Conservation (phyloP, 2,888 invertebrate species). For the Ethmia dodecea region DNA sequence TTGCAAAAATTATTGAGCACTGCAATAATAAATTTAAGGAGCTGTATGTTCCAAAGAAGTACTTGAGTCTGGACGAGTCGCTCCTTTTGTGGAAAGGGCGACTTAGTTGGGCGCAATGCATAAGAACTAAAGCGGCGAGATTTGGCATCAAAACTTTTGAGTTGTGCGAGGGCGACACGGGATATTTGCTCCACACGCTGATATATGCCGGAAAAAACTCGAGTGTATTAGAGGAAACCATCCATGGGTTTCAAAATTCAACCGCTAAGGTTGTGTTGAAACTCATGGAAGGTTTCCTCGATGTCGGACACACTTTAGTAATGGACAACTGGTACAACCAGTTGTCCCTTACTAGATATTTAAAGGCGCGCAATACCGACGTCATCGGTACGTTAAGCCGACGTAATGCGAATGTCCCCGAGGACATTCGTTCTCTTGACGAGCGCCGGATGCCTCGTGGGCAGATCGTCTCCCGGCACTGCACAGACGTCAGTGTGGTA, state of each 20-base stretch:
- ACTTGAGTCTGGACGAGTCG: constrained; percentile 20
- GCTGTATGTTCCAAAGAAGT: no score
- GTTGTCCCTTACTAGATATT: constrained; percentile 7
- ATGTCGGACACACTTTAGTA: constrained; percentile 13
- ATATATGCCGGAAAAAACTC: neutral
- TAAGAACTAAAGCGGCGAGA: constrained; percentile 20
- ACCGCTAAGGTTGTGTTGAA: constrained; percentile 12
- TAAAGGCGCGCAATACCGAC: constrained; percentile 16
- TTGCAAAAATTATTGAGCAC: constrained; percentile 16
- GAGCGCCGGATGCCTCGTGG: constrained; percentile 1
- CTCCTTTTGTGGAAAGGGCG: constrained; percentile 21
- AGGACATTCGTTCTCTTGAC: constrained; percentile 6
- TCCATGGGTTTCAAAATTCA: neutral
- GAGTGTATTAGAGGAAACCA: neutral
- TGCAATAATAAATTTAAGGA: constrained; percentile 17
- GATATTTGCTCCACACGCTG: constrained; percentile 10
- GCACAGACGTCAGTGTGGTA: constrained; percentile 6
- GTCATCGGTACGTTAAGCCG: constrained; percentile 16
- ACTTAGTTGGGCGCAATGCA: constrained; percentile 20
- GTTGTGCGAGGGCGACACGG: constrained; percentile 19
- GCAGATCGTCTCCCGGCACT: constrained; percentile 2
- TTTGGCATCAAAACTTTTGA: constrained; percentile 20
- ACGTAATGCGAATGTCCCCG: constrained; percentile 4
- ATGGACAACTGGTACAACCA: constrained; percentile 21
- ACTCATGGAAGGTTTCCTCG: constrained; percentile 12